These are phyloP conservation scores for Sturmia bella DNA, from an alignment of 2,888 invertebrate species.

Conservation along the genomic window DNA sequence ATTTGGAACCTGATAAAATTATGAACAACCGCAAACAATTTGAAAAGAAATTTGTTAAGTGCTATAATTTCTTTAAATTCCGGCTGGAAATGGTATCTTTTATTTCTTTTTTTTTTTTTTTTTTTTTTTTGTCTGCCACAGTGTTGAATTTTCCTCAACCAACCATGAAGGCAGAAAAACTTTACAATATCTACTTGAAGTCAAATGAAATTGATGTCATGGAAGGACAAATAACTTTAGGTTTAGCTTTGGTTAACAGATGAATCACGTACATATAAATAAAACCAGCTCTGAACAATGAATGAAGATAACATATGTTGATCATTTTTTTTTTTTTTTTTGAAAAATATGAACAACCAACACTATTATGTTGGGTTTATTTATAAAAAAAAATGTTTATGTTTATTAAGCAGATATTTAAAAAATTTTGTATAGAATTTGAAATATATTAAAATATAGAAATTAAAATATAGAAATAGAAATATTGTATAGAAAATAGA, in stretches of 20 bases:
- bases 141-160: constrained; percentile 47
- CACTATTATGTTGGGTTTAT: too few relatives aligned
- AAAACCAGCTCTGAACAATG: neutral
- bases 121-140: constrained; percentile 13
- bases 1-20: too few relatives aligned
- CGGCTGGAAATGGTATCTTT: constrained; percentile 10
- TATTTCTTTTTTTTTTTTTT: neutral
- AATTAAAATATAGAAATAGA: too few relatives aligned
- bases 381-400: too few relatives aligned
- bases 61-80: neutral
- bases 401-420: too few relatives aligned
- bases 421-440: too few relatives aligned
- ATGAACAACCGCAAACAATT: too few relatives aligned
- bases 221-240: constrained; percentile 51
- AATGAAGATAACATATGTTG: neutral
- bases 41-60: too few relatives aligned
- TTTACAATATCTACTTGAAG: constrained; percentile 28
- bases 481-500: too few relatives aligned
- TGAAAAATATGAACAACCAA: too few relatives aligned
- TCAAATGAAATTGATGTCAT: constrained; percentile 61
- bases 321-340: neutral
- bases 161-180: constrained; percentile 61
- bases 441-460: too few relatives aligned
- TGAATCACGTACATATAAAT: neutral
- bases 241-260: constrained; percentile 28